Evolutionary conservation across 2,113 vertebrate genomes (phyloP).

Genomic region (Amazona guildingii): DNA sequence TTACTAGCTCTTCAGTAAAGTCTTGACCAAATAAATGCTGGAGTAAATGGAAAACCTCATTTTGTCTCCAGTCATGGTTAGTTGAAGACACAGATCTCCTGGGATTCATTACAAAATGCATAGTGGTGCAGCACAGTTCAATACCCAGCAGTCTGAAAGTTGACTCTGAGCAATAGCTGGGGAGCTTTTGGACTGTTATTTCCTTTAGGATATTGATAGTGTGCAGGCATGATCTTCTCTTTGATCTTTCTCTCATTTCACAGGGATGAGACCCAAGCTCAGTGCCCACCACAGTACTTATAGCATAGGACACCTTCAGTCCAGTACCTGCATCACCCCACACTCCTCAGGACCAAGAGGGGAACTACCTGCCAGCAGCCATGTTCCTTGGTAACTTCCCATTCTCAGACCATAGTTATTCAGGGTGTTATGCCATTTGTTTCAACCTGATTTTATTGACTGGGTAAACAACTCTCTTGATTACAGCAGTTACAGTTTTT

Average conservation of each 20-base stretch:
- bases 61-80: background rate
- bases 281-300: background rate
- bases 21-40: background rate
- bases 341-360: background rate
- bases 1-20: background rate
- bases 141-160: background rate
- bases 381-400: background rate
- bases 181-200: background rate
- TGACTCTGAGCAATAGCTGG: background rate
- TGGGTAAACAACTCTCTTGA: constrained; percentile 24
- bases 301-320: background rate
- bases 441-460: constrained; percentile 47
- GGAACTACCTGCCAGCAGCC: background rate
- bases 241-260: background rate
- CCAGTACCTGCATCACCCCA: background rate
- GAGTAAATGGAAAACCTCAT: background rate
- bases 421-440: background rate
- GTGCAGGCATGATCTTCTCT: background rate
- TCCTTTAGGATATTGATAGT: background rate
- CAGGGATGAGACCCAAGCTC: background rate
- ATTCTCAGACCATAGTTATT: background rate
- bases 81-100: background rate
- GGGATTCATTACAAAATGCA: background rate
- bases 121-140: background rate
- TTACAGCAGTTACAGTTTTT: constrained; percentile 26